phyloP scores from a whole-genome alignment of 2,888 invertebrate genomes.

The Agonopterix arenella region DNA sequence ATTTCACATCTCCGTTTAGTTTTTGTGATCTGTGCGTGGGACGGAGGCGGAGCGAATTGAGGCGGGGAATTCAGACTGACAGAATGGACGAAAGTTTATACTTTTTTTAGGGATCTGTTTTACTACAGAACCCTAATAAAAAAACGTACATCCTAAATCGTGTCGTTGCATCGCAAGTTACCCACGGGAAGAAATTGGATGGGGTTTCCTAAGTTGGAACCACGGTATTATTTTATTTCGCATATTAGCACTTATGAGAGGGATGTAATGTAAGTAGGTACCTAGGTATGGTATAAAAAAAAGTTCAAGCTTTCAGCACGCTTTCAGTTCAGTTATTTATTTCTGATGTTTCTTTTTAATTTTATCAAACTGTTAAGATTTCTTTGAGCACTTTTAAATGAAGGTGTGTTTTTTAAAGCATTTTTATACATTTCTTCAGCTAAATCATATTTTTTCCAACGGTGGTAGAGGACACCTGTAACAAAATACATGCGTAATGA shows the following conservation, averaged over 20 bases:
- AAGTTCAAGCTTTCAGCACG: too few relatives aligned
- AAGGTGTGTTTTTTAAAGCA: conserved; percentile 85
- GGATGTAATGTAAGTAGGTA: neutral
- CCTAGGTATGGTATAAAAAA: conserved; percentile 4
- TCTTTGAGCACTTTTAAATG: conserved; percentile 80
- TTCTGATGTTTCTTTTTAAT: neutral
- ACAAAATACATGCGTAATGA: conserved; percentile 13
- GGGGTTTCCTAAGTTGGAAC: neutral
- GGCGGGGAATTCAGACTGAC: too few relatives aligned
- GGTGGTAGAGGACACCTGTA: conserved; percentile 93
- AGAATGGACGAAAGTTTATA: too few relatives aligned
- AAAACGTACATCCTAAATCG: too few relatives aligned
- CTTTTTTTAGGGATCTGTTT: too few relatives aligned
- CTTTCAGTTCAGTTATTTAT: too few relatives aligned
- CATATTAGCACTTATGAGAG: neutral
- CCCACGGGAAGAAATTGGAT: too few relatives aligned
- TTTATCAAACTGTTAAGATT: conserved; percentile 75
- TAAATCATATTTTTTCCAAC: conserved; percentile 87
- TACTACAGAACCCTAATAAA: too few relatives aligned
- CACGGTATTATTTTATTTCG: neutral
- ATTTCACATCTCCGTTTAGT: too few relatives aligned
- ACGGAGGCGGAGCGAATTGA: too few relatives aligned
- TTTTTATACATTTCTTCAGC: conserved; percentile 86
- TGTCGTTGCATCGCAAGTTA: too few relatives aligned
- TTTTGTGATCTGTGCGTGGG: too few relatives aligned